Percentiles rank a stretch among this genome's conserved stretches.
These are phyloP conservation scores for Dreissena rostriformis DNA, from an alignment of 1,140 invertebrate species.

Conservation along the genomic window DNA sequence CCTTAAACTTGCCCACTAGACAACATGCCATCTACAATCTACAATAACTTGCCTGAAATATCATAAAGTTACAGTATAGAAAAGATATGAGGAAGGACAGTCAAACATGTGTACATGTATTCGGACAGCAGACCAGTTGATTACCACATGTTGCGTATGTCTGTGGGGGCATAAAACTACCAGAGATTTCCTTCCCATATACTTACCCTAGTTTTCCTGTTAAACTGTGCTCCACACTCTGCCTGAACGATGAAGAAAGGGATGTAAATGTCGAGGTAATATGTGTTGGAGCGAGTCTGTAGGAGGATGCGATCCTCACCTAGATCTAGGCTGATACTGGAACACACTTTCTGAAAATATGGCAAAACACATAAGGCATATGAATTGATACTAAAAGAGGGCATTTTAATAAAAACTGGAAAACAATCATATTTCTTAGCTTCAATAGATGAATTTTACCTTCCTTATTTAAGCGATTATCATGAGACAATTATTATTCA, in stretches of 20 bases:
- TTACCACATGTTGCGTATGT: background rate
- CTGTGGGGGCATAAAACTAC: too few relatives aligned
- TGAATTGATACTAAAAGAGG: too few relatives aligned
- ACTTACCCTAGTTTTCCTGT: constrained; percentile 85
- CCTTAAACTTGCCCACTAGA: background rate
- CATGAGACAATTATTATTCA: too few relatives aligned
- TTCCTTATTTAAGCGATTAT: too few relatives aligned
- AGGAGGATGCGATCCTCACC: constrained; percentile 88
- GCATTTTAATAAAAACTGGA: too few relatives aligned
- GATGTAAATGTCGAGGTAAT: constrained; percentile 87
- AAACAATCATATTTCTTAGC: too few relatives aligned
- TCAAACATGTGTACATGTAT: background rate
- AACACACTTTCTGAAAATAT: constrained; percentile 82
- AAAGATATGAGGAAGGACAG: background rate
- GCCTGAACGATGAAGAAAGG: constrained; percentile 85
- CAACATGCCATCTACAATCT: background rate
- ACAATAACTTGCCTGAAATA: background rate
- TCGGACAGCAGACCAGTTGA: background rate
- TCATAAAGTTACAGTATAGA: background rate
- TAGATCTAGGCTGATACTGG: constrained; percentile 86
- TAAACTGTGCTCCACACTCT: constrained; percentile 85
- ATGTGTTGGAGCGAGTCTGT: constrained; percentile 83
- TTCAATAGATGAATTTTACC: too few relatives aligned
- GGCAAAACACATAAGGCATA: too few relatives aligned
- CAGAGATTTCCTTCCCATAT: background rate